Base-by-base conservation (phyloP, 2,888 invertebrate species). In the Gonocerus acuteangulatus region DNA sequence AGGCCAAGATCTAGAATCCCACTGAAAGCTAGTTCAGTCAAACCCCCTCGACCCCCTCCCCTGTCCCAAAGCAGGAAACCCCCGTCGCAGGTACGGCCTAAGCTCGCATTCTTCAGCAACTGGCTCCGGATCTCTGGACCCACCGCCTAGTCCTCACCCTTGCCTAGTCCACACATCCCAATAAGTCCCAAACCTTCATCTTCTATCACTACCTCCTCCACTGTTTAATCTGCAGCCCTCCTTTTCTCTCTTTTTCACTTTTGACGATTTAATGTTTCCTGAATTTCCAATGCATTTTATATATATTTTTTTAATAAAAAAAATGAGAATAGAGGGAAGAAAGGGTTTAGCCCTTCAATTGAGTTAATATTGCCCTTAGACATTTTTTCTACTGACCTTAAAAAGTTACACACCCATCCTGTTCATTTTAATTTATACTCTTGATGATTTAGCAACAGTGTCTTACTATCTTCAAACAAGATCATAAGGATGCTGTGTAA, bases 41-140 rank as follows among this genome's bases (percentile, higher is more conserved):
- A 59, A 39, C 34, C 48, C 19, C 58, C 54, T 49, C 9, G 51
- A 27, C 61, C 61, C 52, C 44, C 45, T 45, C 57, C 22, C 27
- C 36, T 16, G 27, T 51, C 49, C 49, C 61, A 22, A 52, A 61
- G 52, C 60, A 62, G 64, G 61, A 63, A 57, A 48, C 60, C 62
- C 51, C 63, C 59, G 36, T 64, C 64, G 63, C 64, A 58, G 86
- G 86, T 86, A 83, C 86, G 86, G 74, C 75, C 80, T 75, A 82
- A 80, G 77, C 80, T 81, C 74, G 80, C 80, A 75, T 83, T 84
- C 79, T 85, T 84, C 85, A 81, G 79, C 77, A 79, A 75, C 76
- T 79, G 80, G 80, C 78, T 81, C 44, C 39, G 60, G 45, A 60
- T 52, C 15, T 51, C 64, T 23, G 58, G 58, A 18, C 56, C 56